Conservation (phyloP, 1,140 invertebrate genomes). For the Drosophila ogumai region DNA sequence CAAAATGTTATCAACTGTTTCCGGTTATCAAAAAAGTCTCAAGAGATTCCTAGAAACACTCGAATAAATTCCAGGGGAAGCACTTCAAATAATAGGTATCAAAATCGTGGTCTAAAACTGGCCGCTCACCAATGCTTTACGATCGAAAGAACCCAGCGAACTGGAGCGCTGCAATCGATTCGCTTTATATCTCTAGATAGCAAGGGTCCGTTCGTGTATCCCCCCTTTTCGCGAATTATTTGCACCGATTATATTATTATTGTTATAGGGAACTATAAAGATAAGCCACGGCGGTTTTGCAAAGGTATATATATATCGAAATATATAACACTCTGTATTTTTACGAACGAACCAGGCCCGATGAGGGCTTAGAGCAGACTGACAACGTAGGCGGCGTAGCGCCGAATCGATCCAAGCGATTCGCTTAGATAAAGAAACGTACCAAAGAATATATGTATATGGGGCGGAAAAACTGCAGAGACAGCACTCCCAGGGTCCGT, state of each 20-base stretch:
- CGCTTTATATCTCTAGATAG: conserved; percentile 24
- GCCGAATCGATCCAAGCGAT: conserved; percentile 36
- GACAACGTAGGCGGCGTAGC: conserved; percentile 52
- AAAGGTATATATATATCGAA: not conserved
- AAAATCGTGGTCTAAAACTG: not conserved
- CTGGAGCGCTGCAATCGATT: conserved; percentile 50
- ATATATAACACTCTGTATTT: not conserved
- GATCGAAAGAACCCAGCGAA: conserved; percentile 54
- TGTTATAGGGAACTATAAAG: conserved; percentile 55
- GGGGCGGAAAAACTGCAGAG: conserved; percentile 30
- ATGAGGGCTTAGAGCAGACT: conserved; percentile 58
- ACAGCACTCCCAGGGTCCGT: conserved; percentile 7
- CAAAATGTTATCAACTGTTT: conserved; percentile 11
- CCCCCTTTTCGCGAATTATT: conserved; percentile 33
- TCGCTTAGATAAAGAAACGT: conserved; percentile 63
- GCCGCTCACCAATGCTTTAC: conserved; percentile 52
- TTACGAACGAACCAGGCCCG: conserved; percentile 41
- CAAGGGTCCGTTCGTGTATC: not conserved
- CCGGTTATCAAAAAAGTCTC: conserved; percentile 9
- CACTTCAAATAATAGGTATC: conserved; percentile 13
- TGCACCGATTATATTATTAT: conserved; percentile 33
- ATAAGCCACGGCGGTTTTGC: conserved; percentile 28
- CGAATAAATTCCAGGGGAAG: conserved; percentile 21
- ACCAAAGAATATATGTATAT: conserved; percentile 16
- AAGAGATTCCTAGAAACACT: conserved; percentile 19